phyloP scores from a whole-genome alignment of 2,113 vertebrate genomes.

The Cacatua alba region DNA sequence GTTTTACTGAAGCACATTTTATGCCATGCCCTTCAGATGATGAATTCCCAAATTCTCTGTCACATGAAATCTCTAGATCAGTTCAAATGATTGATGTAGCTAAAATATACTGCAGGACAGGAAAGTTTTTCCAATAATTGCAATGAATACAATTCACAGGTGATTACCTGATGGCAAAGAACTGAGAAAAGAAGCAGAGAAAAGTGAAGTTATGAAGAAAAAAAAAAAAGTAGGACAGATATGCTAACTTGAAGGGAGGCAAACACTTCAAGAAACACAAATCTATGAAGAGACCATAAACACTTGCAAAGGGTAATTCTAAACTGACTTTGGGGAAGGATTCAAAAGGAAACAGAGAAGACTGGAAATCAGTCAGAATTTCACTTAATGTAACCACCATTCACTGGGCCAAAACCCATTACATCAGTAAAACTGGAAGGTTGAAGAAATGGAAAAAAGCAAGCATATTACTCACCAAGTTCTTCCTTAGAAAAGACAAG shows the following conservation, averaged over 20 bases:
- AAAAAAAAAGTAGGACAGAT: not conserved
- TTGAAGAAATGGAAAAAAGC: not conserved
- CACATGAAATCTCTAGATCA: not conserved
- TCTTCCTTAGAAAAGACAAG: constrained; percentile 87
- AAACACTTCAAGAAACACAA: not conserved
- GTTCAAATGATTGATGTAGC: not conserved
- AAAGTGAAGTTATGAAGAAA: not conserved
- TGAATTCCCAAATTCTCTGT: not conserved
- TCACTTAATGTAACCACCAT: not conserved
- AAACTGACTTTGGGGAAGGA: not conserved
- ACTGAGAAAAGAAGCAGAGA: not conserved
- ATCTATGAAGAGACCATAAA: not conserved
- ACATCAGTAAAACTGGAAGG: not conserved
- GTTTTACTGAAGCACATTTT: not conserved
- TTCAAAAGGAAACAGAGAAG: not conserved
- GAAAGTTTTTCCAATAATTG: not conserved
- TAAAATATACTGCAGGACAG: not conserved
- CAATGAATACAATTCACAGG: not conserved
- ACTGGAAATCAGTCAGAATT: not conserved
- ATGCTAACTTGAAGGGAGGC: not conserved
- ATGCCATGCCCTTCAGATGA: not conserved
- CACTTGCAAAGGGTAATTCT: not conserved
- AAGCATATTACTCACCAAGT: constrained; percentile 77
- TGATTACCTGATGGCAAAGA: not conserved
- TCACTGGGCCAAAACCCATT: not conserved